Evolutionary conservation across 2,113 vertebrate genomes (phyloP), one percentile per base, ranked within the genome.

Genomic region (Thamnophis sirtalis): DNA sequence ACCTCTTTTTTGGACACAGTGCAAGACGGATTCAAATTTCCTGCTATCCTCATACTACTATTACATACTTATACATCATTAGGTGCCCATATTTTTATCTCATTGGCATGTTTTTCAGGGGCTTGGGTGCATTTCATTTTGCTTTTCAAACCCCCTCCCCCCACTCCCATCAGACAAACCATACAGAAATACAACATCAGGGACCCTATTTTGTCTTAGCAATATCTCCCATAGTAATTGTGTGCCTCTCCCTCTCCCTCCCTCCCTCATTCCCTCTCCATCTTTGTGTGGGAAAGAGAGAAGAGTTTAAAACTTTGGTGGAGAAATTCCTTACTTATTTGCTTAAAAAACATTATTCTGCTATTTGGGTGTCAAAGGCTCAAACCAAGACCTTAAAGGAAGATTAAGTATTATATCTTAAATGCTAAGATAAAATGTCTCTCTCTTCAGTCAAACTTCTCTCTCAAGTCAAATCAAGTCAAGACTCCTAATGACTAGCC

Each of bases 121-220:
- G 92, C 84, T 95, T 91, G 91, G 90, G 93, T 96, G 94, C 95
- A 95, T 92, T 93, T 96, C 95, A 90, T 63, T 93, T 56, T 80
- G 22, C 8, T 84, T 54, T 90, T 54, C 93, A 93, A 60, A 10
- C 2, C 55, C 3, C 24, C 54, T 19, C 4, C 58, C 93, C 90
- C 95, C 95, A 0, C 84, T 96, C 96, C 51, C 53, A 94, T n/a
- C 95, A 94, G 92, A 1, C 2, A 96, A 96, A 96, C 94, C 93
- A 95, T 88, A 96, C 96, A 95, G 96, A 96, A 96, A 96, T 95
- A 92, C 88, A 94, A 94, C 95, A 94, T 68, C 91, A 96, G 93
- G 92, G 95, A 86, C 21, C 21, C 24, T 89, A 43, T 49, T 94
- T 94, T 94, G 95, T 96, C 95, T 94, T 15, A 58, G 51, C 48